These are phyloP conservation scores for Brotula barbata DNA, from an alignment of 2,797 vertebrate genomes.

Conservation along the genomic window DNA sequence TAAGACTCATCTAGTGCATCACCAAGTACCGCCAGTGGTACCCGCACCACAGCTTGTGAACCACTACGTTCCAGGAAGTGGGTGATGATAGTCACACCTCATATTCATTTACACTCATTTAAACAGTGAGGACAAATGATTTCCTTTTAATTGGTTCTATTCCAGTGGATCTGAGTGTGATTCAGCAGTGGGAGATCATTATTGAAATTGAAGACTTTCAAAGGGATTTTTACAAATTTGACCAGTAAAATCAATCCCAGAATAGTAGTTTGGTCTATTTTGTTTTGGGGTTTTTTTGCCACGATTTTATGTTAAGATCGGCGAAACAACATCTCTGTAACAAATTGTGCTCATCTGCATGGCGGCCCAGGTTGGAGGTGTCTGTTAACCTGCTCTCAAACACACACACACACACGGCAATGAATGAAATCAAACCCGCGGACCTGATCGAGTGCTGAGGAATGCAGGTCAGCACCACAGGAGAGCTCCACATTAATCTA, in stretches of 20 bases:
- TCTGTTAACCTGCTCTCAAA: slow-evolving; percentile 71
- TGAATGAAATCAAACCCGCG: slow-evolving; percentile 68
- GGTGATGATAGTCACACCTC: too few species aligned
- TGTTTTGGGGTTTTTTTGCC: background rate
- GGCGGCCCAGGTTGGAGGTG: slow-evolving; percentile 33
- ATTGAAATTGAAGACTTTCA: background rate
- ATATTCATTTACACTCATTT: too few species aligned
- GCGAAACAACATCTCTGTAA: background rate
- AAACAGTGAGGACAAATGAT: too few species aligned
- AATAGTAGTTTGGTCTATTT: background rate
- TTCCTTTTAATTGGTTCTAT: too few species aligned
- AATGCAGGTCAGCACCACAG: slow-evolving; percentile 74
- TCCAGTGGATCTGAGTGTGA: too few species aligned
- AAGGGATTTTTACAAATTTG: background rate
- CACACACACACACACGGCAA: slow-evolving; percentile 47
- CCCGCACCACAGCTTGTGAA: too few species aligned
- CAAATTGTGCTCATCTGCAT: slow-evolving; percentile 11
- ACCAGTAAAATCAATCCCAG: too few species aligned
- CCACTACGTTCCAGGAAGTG: too few species aligned
- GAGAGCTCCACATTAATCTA: slow-evolving; percentile 75
- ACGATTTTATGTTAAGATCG: too few species aligned
- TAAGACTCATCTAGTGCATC: too few species aligned
- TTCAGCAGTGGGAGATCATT: background rate
- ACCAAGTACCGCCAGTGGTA: too few species aligned
- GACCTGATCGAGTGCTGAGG: slow-evolving; percentile 70